Percentiles rank a stretch among this genome's conserved stretches.
phyloP scores from a whole-genome alignment of 2,888 invertebrate genomes.

The Hypolimnas misippus region DNA sequence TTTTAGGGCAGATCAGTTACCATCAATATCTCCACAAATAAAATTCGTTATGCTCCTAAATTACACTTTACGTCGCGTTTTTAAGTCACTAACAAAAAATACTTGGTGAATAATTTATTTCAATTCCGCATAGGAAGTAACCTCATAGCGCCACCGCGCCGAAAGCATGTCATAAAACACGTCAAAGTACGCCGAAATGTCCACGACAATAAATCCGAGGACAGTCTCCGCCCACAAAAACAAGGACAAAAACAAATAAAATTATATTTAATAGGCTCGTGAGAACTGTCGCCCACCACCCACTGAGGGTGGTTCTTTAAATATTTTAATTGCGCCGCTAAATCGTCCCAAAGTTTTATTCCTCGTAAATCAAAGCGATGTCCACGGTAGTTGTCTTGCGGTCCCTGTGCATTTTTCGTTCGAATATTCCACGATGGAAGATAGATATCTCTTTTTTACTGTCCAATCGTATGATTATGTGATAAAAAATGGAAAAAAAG shows the following conservation, averaged over 20 bases:
- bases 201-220: slow-evolving; percentile 59
- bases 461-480: slow-evolving; percentile 24
- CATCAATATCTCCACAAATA: not conserved
- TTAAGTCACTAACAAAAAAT: not conserved
- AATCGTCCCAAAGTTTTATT: slow-evolving; percentile 75
- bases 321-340: slow-evolving; percentile 82
- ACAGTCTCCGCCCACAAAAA: slow-evolving; percentile 56
- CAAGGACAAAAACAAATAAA: slow-evolving; percentile 72
- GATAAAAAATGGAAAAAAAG: too few relatives aligned
- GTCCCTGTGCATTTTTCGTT: slow-evolving; percentile 34
- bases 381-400: slow-evolving; percentile 68
- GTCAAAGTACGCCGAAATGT: slow-evolving; percentile 52
- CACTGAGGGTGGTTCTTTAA: slow-evolving; percentile 77
- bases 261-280: slow-evolving; percentile 82
- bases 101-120: not conserved
- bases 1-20: not conserved
- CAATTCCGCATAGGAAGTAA: slow-evolving; percentile 24
- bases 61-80: too few relatives aligned
- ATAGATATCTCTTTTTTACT: slow-evolving; percentile 31
- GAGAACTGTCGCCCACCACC: slow-evolving; percentile 83
- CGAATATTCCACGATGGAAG: slow-evolving; percentile 36
- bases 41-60: too few relatives aligned
- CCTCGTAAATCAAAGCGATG: slow-evolving; percentile 75
- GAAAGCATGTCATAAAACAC: slow-evolving; percentile 58
- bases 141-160: slow-evolving; percentile 46